Conservation (phyloP, 2,797 vertebrate species). For the Silurus lanzhouensis region DNA sequence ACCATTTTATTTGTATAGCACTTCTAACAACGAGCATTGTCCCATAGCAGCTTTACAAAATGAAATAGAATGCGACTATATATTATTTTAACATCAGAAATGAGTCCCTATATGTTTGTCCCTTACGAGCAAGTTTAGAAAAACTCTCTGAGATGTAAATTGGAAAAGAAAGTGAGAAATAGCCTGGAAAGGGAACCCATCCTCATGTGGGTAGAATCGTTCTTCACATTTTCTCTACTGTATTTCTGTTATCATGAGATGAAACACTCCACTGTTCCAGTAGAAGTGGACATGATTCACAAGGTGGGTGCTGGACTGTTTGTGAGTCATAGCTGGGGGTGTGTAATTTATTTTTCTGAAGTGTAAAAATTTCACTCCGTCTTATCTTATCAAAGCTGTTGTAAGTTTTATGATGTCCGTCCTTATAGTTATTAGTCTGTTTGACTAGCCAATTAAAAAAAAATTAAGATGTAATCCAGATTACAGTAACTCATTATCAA, state of each 20-base stretch:
- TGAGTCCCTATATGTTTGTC: too few relatives aligned
- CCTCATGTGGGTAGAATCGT: neutral
- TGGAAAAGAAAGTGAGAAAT: too few relatives aligned
- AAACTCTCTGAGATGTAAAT: too few relatives aligned
- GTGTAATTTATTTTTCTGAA: neutral
- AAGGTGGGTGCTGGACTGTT: neutral
- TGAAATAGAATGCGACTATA: too few relatives aligned
- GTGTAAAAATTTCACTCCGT: neutral
- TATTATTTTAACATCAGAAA: too few relatives aligned
- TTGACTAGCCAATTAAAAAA: neutral
- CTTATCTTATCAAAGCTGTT: neutral
- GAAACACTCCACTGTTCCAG: neutral
- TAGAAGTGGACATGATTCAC: neutral
- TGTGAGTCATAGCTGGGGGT: neutral
- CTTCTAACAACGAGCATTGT: too few relatives aligned
- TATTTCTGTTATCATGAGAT: neutral
- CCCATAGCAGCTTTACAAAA: too few relatives aligned
- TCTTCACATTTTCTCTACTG: neutral
- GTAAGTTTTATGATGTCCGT: neutral
- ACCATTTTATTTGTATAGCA: too few relatives aligned
- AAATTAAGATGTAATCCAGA: neutral
- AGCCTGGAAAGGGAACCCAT: too few relatives aligned
- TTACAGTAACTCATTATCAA: neutral
- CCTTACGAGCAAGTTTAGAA: too few relatives aligned
- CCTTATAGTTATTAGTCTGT: neutral